Percentiles rank a stretch among this genome's conserved stretches.
phyloP scores from a whole-genome alignment of 1,140 invertebrate species.

The Elymnias hypermnestra region DNA sequence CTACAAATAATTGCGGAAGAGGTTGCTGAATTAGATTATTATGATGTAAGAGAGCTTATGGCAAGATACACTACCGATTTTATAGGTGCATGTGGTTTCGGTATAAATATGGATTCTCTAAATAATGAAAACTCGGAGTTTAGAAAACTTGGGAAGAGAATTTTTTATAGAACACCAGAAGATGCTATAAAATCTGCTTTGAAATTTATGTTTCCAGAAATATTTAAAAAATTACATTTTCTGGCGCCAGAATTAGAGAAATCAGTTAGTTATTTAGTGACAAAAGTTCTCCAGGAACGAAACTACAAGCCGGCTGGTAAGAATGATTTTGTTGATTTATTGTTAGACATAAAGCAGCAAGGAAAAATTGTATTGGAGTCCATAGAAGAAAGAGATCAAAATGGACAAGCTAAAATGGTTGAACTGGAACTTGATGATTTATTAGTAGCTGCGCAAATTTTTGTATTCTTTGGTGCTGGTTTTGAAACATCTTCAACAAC shows the following conservation, averaged over 20 bases:
- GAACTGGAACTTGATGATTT: slow-evolving; percentile 26
- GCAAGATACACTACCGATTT: slow-evolving; percentile 33
- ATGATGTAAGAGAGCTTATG: slow-evolving; percentile 35
- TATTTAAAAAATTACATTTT: slow-evolving; percentile 22
- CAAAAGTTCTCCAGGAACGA: slow-evolving; percentile 19
- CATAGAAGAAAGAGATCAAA: slow-evolving; percentile 17
- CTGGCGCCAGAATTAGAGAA: slow-evolving; percentile 22
- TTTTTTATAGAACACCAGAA: slow-evolving; percentile 21
- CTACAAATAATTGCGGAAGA: slow-evolving; percentile 56
- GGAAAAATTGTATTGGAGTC: slow-evolving; percentile 26
- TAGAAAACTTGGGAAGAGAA: slow-evolving; percentile 27
- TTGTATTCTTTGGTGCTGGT: slow-evolving; percentile 28
- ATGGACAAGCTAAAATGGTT: slow-evolving; percentile 22
- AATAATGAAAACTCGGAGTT: slow-evolving; percentile 30
- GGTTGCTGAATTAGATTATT: slow-evolving; percentile 51
- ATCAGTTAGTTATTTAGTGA: slow-evolving; percentile 39
- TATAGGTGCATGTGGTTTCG: slow-evolving; percentile 30
- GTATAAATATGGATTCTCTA: slow-evolving; percentile 27
- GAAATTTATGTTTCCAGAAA: slow-evolving; percentile 25
- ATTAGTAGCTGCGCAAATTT: slow-evolving; percentile 23
- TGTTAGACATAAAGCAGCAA: slow-evolving; percentile 27
- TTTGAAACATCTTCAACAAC: slow-evolving; percentile 29
- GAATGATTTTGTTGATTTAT: slow-evolving; percentile 32
- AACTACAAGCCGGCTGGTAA: slow-evolving; percentile 24
- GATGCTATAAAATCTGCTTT: slow-evolving; percentile 18